Base-by-base conservation (phyloP, 2,797 vertebrate species). In the Enteromius thamalakanensis region DNA sequence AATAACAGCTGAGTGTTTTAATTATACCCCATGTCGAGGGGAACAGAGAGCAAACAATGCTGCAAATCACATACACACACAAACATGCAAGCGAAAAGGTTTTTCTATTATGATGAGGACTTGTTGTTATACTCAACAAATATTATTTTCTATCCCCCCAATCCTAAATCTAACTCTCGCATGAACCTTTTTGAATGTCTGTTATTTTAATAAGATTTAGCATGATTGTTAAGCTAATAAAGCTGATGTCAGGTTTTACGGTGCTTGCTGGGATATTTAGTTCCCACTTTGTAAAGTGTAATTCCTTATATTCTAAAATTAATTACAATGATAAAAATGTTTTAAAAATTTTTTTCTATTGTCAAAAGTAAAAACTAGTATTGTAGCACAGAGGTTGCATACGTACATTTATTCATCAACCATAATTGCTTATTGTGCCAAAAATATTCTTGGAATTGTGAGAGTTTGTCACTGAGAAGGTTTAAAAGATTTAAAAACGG, bases 1-100 rank as follows among this genome's bases (percentile, higher is more conserved):
- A 94, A 93, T 93, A 94, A 91, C 89, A 90, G 88, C 90, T 90
- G 72, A 69, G 47, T n/a, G 90, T 89, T 92, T 92, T 94, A 93
- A 94, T 94, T 93, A 91, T 91, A 90, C 91, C 89, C 88, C 91
- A 91, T 89, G 89, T 88, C 78, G 88, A 90, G 90, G 92, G 65
- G 91, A 90, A 90, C 87, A 86, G 37, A 82, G 82, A 60, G 79
- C 90, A 91, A 92, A 93, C 88, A 92, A 92, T 87, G 78, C 85
- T 26, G 62, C 75, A 58, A 19, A 81, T 86, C 88, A 90, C 86
- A 87, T 82, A 76, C 45, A 81, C 34, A 26, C 21, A 72, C 8
- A 81, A n/a, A 78, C 40, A 8, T 19, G 17, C 74, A 53, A 45
- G 26, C 42, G 14, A 4, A 6, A 12, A 6, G 21, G 7, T 53